A percentile compares a stretch with the other conserved stretches of the same genome.
phyloP scores from a whole-genome alignment of 2,888 invertebrate species.

The Prosapia bicincta region DNA sequence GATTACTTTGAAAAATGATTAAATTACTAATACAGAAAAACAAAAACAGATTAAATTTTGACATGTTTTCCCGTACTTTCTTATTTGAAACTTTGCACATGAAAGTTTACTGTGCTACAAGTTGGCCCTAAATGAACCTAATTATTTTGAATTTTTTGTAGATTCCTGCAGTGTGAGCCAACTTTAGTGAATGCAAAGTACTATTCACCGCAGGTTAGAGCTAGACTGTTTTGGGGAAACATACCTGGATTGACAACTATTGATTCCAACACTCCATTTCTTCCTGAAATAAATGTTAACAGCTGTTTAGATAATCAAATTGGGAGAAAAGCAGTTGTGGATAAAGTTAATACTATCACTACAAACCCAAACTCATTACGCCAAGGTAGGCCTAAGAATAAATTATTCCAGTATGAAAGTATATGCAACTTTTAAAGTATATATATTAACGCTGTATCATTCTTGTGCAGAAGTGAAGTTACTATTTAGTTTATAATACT shows the following conservation, averaged over 20 bases:
- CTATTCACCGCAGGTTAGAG: constrained; percentile 14
- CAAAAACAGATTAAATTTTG: no score
- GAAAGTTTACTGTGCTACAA: no score
- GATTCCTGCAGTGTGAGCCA: constrained; percentile 10
- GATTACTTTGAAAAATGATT: no score
- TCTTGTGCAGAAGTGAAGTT: no score
- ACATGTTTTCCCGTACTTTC: no score
- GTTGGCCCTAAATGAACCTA: not conserved
- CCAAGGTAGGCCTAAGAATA: constrained; percentile 14
- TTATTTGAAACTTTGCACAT: no score
- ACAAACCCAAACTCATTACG: constrained; percentile 19
- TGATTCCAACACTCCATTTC: not conserved
- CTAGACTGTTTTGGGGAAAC: constrained; percentile 22
- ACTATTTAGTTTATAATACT: no score
- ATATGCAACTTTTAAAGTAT: no score
- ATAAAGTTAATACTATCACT: constrained; percentile 11
- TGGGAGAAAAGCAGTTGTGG: not conserved
- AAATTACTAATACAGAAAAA: no score
- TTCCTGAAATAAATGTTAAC: not conserved
- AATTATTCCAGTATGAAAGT: no score
- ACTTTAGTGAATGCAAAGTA: constrained; percentile 8
- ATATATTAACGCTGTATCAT: no score
- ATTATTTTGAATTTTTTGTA: constrained; percentile 1
- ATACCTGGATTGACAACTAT: constrained; percentile 7
- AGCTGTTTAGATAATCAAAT: not conserved